Percentiles rank a stretch among this genome's conserved stretches.
These are phyloP conservation scores for Popillia japonica DNA, from an alignment of 1,140 invertebrate genomes.

Conservation along the genomic window DNA sequence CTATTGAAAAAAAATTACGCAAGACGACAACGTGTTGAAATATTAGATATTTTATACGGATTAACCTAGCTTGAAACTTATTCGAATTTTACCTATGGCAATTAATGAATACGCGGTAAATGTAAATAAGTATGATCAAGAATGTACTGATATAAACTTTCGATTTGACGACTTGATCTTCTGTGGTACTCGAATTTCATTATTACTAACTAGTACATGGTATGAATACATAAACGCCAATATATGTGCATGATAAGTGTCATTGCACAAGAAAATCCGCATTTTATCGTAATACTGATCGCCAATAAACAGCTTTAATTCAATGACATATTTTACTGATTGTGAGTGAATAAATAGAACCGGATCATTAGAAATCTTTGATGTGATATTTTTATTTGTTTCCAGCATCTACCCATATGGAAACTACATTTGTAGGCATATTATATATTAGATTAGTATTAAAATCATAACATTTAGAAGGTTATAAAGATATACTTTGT, in stretches of 20 bases:
- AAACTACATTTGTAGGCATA: background rate
- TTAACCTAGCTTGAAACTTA: background rate
- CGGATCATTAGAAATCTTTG: background rate
- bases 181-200: background rate
- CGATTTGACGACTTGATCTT: background rate
- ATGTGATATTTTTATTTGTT: background rate
- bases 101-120: constrained; percentile 6
- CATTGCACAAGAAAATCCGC: background rate
- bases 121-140: background rate
- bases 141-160: constrained; percentile 8
- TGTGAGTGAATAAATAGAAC: constrained; percentile 20
- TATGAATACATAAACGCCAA: background rate
- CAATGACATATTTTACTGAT: constrained; percentile 8
- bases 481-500: background rate
- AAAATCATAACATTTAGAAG: constrained; percentile 29
- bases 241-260: background rate
- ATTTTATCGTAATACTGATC: constrained; percentile 20
- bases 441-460: constrained; percentile 13
- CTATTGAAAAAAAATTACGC: constrained; percentile 35
- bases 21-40: constrained; percentile 26
- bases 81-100: constrained; percentile 11
- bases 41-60: constrained; percentile 30
- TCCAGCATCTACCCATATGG: background rate
- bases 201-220: background rate
- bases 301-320: constrained; percentile 25